phyloP scores from a whole-genome alignment of 2,888 invertebrate genomes.

The Zygaena filipendulae region DNA sequence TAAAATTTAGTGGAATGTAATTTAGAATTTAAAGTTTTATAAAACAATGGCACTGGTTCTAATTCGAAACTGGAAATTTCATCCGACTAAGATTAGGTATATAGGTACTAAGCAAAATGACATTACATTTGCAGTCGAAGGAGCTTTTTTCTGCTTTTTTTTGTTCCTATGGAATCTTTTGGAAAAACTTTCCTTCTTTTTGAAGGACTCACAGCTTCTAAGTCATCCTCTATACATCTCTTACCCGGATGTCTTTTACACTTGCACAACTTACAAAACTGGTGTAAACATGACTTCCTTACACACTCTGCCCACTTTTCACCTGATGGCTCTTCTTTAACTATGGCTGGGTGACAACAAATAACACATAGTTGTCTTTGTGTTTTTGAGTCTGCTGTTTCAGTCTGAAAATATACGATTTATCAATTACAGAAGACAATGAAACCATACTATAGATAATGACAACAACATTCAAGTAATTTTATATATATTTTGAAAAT shows the following conservation, averaged over 20 bases:
- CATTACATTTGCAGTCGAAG: no score
- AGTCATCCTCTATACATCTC: slow-evolving; percentile 46
- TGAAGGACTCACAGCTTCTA: slow-evolving; percentile 59
- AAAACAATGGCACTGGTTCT: no score
- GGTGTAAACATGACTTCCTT: slow-evolving; percentile 51
- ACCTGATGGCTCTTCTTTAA: slow-evolving; percentile 42
- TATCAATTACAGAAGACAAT: no score
- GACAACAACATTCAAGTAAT: no score
- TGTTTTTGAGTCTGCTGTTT: slow-evolving; percentile 39
- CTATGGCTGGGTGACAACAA: slow-evolving; percentile 52
- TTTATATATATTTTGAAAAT: no score
- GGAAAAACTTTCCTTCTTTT: slow-evolving; percentile 43
- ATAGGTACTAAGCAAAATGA: no score
- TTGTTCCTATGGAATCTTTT: slow-evolving; percentile 38
- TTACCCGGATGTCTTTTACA: slow-evolving; percentile 48
- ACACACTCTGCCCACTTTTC: slow-evolving; percentile 69
- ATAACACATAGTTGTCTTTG: slow-evolving; percentile 44
- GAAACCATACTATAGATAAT: no score
- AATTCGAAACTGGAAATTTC: no score
- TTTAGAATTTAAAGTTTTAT: no score
- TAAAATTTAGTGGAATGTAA: no score
- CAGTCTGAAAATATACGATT: slow-evolving; percentile 40
- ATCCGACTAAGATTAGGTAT: no score
- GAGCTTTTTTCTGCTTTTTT: slow-evolving; percentile 51
- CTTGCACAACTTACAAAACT: slow-evolving; percentile 62